Conservation (phyloP, 2,113 vertebrate species). For the Jaculus jaculus region DNA sequence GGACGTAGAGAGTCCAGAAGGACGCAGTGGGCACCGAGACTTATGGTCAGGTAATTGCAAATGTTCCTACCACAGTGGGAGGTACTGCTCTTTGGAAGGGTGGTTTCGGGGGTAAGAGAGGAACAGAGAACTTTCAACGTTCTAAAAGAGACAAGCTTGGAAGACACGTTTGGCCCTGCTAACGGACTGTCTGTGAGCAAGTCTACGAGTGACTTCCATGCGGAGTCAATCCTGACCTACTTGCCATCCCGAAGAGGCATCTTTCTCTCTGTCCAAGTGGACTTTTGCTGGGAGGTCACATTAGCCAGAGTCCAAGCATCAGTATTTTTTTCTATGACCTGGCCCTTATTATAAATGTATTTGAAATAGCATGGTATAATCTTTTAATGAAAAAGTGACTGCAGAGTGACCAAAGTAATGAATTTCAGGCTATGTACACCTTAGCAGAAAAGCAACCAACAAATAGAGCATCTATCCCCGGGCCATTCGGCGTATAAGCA, state of each 20-base stretch:
- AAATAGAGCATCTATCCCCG: neutral
- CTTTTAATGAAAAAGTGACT: neutral
- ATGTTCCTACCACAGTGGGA: neutral
- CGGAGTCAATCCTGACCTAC: neutral
- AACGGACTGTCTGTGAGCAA: neutral
- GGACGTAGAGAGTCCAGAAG: neutral
- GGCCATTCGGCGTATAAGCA: neutral
- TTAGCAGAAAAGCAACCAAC: neutral
- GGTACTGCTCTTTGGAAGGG: neutral
- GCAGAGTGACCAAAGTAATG: neutral
- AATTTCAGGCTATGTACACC: neutral
- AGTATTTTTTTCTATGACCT: constrained; percentile 10
- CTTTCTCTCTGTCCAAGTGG: fast-evolving
- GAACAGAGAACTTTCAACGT: neutral
- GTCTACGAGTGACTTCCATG: neutral
- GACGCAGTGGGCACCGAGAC: fast-evolving
- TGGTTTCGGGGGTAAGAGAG: neutral
- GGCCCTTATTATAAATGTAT: neutral
- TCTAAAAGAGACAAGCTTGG: neutral
- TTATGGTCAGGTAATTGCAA: fast-evolving
- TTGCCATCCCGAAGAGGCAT: neutral
- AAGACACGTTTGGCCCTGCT: neutral
- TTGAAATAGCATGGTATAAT: neutral
- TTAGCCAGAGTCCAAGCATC: neutral
- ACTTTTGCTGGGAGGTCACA: neutral